phyloP scores from a whole-genome alignment of 2,797 vertebrate species.

The Spizella passerina region DNA sequence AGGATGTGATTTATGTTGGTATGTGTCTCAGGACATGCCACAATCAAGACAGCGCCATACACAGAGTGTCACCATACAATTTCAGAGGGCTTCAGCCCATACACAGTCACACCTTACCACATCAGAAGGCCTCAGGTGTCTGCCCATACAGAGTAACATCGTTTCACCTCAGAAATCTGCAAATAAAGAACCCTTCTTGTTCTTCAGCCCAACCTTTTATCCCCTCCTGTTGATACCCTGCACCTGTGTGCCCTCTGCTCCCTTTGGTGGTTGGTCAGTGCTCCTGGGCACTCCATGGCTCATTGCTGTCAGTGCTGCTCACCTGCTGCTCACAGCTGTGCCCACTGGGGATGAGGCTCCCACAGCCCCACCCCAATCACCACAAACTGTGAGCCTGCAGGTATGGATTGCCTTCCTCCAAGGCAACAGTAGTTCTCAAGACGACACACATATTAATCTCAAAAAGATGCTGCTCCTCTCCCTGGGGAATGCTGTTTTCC shows the following conservation, averaged over 20 bases:
- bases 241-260: not conserved
- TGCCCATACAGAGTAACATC: not conserved
- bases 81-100: not conserved
- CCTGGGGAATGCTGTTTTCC: not conserved
- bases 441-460: not conserved
- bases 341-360: not conserved
- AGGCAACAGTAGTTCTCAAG: not conserved
- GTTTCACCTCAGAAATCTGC: not conserved
- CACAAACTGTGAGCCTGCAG: not conserved
- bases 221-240: not conserved
- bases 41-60: not conserved
- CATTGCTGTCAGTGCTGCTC: not conserved
- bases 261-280: not conserved
- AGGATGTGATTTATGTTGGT: not conserved
- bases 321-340: not conserved
- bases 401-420: not conserved
- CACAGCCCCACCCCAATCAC: not conserved
- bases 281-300: not conserved
- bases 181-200: accelerated
- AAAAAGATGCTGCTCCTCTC: not conserved
- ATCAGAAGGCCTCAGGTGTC: not conserved
- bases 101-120: not conserved
- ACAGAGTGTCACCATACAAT: not conserved
- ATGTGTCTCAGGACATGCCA: not conserved
- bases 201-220: accelerated